These are phyloP conservation scores for Cerceris ruficornis DNA, from an alignment of 2,888 invertebrate genomes.

Conservation along the genomic window DNA sequence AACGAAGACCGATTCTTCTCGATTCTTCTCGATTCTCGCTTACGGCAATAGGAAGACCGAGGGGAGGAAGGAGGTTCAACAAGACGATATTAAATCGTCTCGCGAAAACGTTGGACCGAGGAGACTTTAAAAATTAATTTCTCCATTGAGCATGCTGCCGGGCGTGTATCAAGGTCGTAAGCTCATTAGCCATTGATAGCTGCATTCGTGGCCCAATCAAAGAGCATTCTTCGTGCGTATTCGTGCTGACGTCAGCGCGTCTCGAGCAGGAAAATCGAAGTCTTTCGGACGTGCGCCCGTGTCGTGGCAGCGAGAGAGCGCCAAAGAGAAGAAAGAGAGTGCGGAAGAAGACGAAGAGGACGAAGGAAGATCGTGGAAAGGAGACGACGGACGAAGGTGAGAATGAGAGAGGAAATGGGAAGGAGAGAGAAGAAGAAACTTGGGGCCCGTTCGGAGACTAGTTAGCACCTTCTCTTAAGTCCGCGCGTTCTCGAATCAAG, in stretches of 20 bases:
- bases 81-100: slow-evolving; percentile 29
- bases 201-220: slow-evolving; percentile 71
- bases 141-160: slow-evolving; percentile 37
- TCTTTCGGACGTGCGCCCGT: slow-evolving; percentile 50
- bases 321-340: slow-evolving; percentile 4
- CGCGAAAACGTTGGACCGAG: slow-evolving; percentile 14
- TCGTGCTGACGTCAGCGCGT: slow-evolving; percentile 70
- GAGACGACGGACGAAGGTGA: slow-evolving; percentile 14
- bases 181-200: slow-evolving; percentile 71
- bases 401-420: slow-evolving; percentile 16
- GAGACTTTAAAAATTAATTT: slow-evolving; percentile 47
- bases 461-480: slow-evolving; percentile 77
- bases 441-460: slow-evolving; percentile 71
- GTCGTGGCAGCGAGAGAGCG: slow-evolving; percentile 25
- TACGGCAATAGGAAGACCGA: no score
- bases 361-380: slow-evolving; percentile 14
- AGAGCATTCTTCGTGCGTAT: slow-evolving; percentile 70
- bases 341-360: slow-evolving; percentile 8
- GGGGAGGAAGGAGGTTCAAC: not conserved
- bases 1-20: no score
- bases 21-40: no score
- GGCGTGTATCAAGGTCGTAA: slow-evolving; percentile 64
- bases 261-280: slow-evolving; percentile 62
- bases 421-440: slow-evolving; percentile 45
- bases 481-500: slow-evolving; percentile 76